Conservation (phyloP, 2,113 vertebrate genomes). For the Zapus hudsonius region DNA sequence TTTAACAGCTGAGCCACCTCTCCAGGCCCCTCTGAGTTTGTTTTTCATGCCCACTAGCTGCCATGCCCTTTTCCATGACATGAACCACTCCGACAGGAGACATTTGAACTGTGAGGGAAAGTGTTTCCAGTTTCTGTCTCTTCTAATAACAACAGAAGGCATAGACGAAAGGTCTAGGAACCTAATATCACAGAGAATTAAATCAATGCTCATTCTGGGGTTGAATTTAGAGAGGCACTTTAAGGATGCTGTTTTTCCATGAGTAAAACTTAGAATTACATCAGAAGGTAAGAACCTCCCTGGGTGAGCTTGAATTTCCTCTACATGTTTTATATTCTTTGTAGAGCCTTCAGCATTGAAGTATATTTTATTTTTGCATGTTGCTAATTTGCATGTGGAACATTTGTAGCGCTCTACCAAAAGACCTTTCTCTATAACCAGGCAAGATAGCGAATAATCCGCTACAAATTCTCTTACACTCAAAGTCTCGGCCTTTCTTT, state of each 20-base stretch:
- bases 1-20: no score
- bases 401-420: background rate
- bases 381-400: background rate
- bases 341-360: background rate
- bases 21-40: no score
- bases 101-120: slow-evolving; percentile 6
- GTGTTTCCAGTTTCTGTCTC: slow-evolving; percentile 33
- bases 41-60: slow-evolving; percentile 20
- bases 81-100: background rate
- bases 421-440: background rate
- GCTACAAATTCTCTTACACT: slow-evolving; percentile 19
- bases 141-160: slow-evolving; percentile 17
- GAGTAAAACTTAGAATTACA: background rate
- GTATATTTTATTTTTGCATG: slow-evolving; percentile 18
- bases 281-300: background rate
- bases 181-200: background rate
- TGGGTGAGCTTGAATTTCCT: slow-evolving; percentile 15
- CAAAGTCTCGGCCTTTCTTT: slow-evolving; percentile 23
- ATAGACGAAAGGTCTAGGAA: background rate
- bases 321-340: background rate
- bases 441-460: slow-evolving; percentile 24
- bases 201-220: background rate
- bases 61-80: slow-evolving; percentile 6
- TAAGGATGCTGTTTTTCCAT: background rate
- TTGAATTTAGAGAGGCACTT: background rate